Base-by-base conservation (phyloP, 2,113 vertebrate genomes). In the Oenanthe melanoleuca region DNA sequence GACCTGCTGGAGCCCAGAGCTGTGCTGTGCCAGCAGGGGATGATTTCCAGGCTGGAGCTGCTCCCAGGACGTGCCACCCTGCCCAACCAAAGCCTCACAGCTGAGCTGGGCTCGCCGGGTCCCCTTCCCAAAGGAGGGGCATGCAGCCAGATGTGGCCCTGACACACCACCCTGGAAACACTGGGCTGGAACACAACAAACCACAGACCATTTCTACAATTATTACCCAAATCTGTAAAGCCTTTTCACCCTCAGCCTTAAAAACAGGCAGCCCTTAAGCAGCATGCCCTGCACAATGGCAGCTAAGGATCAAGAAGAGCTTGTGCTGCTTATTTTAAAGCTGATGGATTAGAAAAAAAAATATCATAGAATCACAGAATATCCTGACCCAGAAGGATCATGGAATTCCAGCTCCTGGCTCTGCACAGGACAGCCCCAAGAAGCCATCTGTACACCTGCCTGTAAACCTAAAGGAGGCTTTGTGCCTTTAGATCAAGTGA, bases 351-450 rank as follows among this genome's bases (percentile, higher is more conserved):
- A 40, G 56, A 34, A 53, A 66, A 53, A 53, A 66, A 78, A 19
- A 14, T 18, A 29, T n/a, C 15, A 29, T 2, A 9, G 45, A 47
- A 60, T 19, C 17, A 34, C 6, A 47, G 12, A 60, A 25, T 15
- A 49, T 37, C 25, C 55, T 49, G 49, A 37, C 7, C 31, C 22
- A 42, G 10, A 17, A 37, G 18, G 31, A 77, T 42, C 9, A 42
- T 4, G 0, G 0, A 49, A 20, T 69, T 77, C 14, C 31, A 28
- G 0, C 34, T 77, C 25, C 56, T 49, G 34, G 31, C 5, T 75
- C 34, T 49, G 31, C 71, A 37, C 17, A 61, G 29, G n/a, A 26
- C 13, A 75, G 24, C 17, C 61, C 52, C n/a, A 40, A 61, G n/a
- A 67, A 31, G 47, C 21, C 16, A 24, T 7, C 21, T 11, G 3